Evolutionary conservation across 2,888 invertebrate genomes (phyloP), one percentile per base, ranked within the genome.

Genomic region (Camptogramma bilineatum): DNA sequence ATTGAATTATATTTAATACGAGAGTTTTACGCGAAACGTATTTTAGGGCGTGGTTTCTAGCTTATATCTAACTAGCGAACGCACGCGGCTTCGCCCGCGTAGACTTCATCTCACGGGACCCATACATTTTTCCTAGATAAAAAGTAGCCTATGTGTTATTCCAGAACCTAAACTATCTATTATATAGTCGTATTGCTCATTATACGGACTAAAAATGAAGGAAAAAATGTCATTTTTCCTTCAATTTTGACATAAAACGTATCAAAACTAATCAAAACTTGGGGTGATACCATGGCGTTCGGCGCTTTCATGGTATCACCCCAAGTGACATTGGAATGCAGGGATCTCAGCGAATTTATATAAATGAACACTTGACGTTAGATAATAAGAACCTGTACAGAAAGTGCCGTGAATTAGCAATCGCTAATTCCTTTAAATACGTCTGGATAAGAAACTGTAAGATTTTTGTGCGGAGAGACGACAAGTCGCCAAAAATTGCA

Each of bases 1-100:
- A 91, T 91, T 90, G 84, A 90, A 92, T 90, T 87, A 86, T 81
- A 78, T 81, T 78, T 81, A 81, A 84, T 79, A 69, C 70, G 61
- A 72, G 61, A 44, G 42, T 42, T 47, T 18, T 51, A 46, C 44
- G 34, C 17, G 31, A 19, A 42, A 42, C 50, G 17, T 21, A 42
- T 53, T 61, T 28, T 50, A 9, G 17, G 31, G 21, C 21, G 60
- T 18, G 19, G 17, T 17, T 28, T 7, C 2, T 28, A 28, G 28
- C 28, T 28, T 28, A 28, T 7, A 28, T n/a, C n/a, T n/a, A n/a
- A n/a, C n/a, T n/a, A n/a, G n/a, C n/a, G n/a, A n/a, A n/a, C n/a
- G n/a, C n/a, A n/a, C n/a, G n/a, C n/a, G n/a, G n/a, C n/a, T n/a
- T n/a, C n/a, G n/a, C n/a, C n/a, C n/a, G n/a, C n/a, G n/a, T n/a